phyloP scores from a whole-genome alignment of 2,113 vertebrate species.

The Puntigrus tetrazona region DNA sequence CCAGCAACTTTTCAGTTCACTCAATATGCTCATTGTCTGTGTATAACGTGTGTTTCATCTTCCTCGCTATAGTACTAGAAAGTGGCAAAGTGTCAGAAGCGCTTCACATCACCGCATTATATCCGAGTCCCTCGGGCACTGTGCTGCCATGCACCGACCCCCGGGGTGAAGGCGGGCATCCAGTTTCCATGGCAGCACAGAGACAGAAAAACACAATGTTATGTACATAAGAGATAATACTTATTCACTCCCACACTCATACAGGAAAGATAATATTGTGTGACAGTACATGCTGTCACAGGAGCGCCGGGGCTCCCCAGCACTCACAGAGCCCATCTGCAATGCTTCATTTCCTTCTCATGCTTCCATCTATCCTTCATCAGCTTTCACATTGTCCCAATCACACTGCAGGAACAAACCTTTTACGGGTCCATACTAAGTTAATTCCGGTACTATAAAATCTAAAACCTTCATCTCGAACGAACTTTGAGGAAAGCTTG shows the following conservation, averaged over 20 bases:
- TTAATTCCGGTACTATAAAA: not conserved
- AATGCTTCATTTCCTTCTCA: constrained; percentile 2
- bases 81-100: constrained; percentile 49
- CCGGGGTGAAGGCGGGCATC: constrained; percentile 3
- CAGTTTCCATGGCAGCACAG: constrained; percentile 48
- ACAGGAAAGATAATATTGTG: constrained; percentile 8
- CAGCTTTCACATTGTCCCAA: not conserved
- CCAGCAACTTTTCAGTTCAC: not conserved
- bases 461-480: not conserved
- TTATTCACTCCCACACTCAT: constrained; percentile 34
- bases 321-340: not conserved
- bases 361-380: not conserved
- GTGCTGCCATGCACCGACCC: constrained; percentile 21
- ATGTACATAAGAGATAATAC: constrained; percentile 22
- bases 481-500: constrained; percentile 7
- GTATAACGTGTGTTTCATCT: constrained; percentile 34
- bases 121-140: constrained; percentile 21
- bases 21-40: not conserved
- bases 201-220: constrained; percentile 36
- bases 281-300: constrained; percentile 40
- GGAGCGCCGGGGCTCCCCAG: not conserved
- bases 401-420: not conserved
- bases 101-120: constrained; percentile 55
- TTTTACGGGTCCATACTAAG: constrained; percentile 10
- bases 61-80: constrained; percentile 42